Evolutionary conservation across 2,113 vertebrate species (phyloP).

Genomic region (Setophaga kirtlandii): DNA sequence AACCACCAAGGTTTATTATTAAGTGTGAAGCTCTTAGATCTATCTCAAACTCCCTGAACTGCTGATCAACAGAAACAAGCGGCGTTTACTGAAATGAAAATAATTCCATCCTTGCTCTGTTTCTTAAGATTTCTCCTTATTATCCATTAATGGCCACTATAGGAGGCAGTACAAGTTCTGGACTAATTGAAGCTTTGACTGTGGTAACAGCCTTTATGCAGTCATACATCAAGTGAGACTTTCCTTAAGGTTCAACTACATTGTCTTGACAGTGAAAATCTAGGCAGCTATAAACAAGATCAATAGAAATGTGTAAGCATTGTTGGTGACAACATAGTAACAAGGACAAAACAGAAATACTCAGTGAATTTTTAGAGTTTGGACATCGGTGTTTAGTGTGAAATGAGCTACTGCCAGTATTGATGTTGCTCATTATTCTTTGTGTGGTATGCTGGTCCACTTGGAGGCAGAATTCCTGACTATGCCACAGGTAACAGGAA

Average conservation of each 20-base stretch:
- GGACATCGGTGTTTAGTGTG: slow-evolving; percentile 30
- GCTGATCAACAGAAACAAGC: slow-evolving; percentile 30
- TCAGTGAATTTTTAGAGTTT: slow-evolving; percentile 13
- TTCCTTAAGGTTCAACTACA: slow-evolving; percentile 5
- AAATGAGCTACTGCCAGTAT: slow-evolving; percentile 23
- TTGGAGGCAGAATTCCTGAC: slow-evolving; percentile 8
- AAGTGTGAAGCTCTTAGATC: slow-evolving; percentile 3
- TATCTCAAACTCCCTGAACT: neutral
- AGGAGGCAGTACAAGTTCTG: slow-evolving; percentile 22
- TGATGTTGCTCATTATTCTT: slow-evolving; percentile 17
- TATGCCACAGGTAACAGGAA: neutral
- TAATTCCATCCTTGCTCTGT: slow-evolving; percentile 5
- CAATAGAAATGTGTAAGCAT: slow-evolving; percentile 32
- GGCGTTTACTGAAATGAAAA: neutral
- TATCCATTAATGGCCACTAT: slow-evolving; percentile 32
- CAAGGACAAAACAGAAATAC: neutral
- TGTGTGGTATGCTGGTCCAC: neutral
- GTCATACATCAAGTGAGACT: neutral
- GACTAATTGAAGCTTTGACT: slow-evolving; percentile 41
- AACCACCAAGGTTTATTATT: slow-evolving; percentile 22
- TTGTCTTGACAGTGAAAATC: slow-evolving; percentile 34
- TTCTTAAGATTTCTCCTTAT: slow-evolving; percentile 39
- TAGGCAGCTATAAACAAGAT: slow-evolving; percentile 55
- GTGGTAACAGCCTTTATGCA: neutral
- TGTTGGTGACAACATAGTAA: slow-evolving; percentile 5